These are phyloP conservation scores for Saccostrea cuccullata DNA, from an alignment of 1,140 invertebrate genomes.

Conservation along the genomic window DNA sequence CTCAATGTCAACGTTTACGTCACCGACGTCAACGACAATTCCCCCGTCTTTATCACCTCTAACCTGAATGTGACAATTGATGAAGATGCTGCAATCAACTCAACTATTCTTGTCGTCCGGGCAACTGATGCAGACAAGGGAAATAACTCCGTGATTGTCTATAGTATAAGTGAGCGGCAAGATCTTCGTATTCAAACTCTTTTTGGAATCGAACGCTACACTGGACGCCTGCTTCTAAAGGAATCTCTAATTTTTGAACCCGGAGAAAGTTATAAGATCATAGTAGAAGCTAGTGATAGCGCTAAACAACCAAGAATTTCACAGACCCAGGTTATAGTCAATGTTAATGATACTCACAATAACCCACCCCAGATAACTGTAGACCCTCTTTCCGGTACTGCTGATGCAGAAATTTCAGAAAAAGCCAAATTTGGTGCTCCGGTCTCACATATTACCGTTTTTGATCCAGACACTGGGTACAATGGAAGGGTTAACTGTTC, in stretches of 20 bases:
- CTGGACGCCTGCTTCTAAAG: slow-evolving; percentile 57
- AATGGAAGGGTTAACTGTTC: slow-evolving; percentile 71
- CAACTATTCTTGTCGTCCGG: slow-evolving; percentile 91
- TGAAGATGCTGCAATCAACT: slow-evolving; percentile 82
- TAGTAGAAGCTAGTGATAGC: slow-evolving; percentile 63
- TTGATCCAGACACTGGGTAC: slow-evolving; percentile 66
- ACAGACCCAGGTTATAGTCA: slow-evolving; percentile 62
- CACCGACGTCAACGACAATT: slow-evolving; percentile 81
- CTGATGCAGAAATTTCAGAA: slow-evolving; percentile 64
- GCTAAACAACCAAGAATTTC: slow-evolving; percentile 54
- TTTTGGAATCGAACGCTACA: slow-evolving; percentile 57
- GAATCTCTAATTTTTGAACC: slow-evolving; percentile 63
- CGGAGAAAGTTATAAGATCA: slow-evolving; percentile 59
- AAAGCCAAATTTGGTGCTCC: slow-evolving; percentile 60
- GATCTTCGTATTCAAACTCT: slow-evolving; percentile 56
- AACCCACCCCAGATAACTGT: slow-evolving; percentile 69
- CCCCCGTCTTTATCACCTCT: slow-evolving; percentile 64
- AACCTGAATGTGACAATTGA: slow-evolving; percentile 92
- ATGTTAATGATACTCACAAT: slow-evolving; percentile 72
- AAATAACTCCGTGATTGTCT: slow-evolving; percentile 95
- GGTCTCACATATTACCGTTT: slow-evolving; percentile 66
- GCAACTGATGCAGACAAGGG: slow-evolving; percentile 96
- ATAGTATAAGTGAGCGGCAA: slow-evolving; percentile 82
- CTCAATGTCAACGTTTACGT: slow-evolving; percentile 62
- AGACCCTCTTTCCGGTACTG: slow-evolving; percentile 61